Evolutionary conservation across 64 coral and sea anemone genomes (phyloP).

Genomic region (Porites australiensis): DNA sequence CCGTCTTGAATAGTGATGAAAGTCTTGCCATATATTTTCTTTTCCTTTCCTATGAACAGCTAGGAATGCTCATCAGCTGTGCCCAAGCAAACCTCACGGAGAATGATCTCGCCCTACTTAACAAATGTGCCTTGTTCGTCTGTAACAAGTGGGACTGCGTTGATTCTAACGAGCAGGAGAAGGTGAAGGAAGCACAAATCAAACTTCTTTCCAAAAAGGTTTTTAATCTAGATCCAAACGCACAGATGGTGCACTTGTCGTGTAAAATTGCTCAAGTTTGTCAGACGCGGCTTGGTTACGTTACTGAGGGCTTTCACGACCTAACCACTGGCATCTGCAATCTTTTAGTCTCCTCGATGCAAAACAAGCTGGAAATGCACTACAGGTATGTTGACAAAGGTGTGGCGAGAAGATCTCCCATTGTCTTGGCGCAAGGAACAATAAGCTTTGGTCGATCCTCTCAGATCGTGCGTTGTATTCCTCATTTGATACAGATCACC

Average conservation of each 20-base stretch:
- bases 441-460: too few species aligned
- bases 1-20: too few species aligned
- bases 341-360: constrained; percentile 1
- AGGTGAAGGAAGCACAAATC: not conserved
- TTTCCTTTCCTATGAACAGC: not conserved
- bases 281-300: not conserved
- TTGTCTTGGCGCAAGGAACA: too few species aligned
- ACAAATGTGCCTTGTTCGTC: not conserved
- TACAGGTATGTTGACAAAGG: constrained; percentile 18
- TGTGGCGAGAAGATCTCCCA: too few species aligned
- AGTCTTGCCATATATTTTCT: too few species aligned
- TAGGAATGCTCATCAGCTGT: not conserved
- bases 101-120: not conserved
- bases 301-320: constrained; percentile 3
- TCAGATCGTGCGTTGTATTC: too few species aligned
- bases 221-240: not conserved
- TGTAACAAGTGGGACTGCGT: constrained; percentile 31
- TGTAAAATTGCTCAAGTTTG: not conserved
- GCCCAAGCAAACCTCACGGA: constrained; percentile 3
- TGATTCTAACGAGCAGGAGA: not conserved
- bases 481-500: too few species aligned
- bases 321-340: not conserved
- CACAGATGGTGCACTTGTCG: not conserved
- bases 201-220: not conserved
- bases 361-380: not conserved